Base-by-base conservation (phyloP, 2,113 vertebrate species). In the Australoheros scitulus region DNA sequence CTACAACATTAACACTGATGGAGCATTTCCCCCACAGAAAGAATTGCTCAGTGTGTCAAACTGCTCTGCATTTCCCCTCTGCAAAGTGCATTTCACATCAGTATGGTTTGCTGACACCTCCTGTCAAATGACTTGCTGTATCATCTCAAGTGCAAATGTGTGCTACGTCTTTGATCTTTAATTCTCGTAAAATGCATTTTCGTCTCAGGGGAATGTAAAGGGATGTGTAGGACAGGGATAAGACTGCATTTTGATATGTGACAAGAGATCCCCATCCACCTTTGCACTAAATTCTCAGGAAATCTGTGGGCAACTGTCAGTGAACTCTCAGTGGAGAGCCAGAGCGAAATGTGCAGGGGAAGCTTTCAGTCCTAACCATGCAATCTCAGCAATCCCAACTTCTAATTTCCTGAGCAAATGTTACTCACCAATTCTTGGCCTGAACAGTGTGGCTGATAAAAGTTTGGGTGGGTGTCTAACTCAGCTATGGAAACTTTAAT, bases 401-500 rank as follows among this genome's bases (percentile, higher is more conserved):
- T 85, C 61, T 70, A 56, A 88, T 90, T 91, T 88, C 72, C 81
- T 61, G 68, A 80, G 59, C 43, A 81, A 87, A 87, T 79, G 72
- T 78, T 82, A 68, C 76, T 80, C 59, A 59, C 79, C 63, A 64
- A n/a, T 56, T 9, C 17, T 36, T 65, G 77, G 72, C 60, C 20
- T 7, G 43, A 6, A 36, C 52, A 65, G n/a, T 3, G 55, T 50
- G 64, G 32, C 87, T 82, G 83, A 84, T 90, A 85, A 77, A 85
- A 80, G 56, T 77, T 36, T 1, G 32, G 29, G 38, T 76, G 70
- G 81, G 80, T 61, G 58, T 85, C 50, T 75, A 79, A 83, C 59
- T 64, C 29, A 76, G 68, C 70, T 50, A 57, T 7, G 65, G 75
- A 86, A 89, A 77, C 56, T 77, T 56, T 81, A 83, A 83, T 24